These are phyloP conservation scores for Clanis bilineata DNA, from an alignment of 2,888 invertebrate species.

Conservation along the genomic window DNA sequence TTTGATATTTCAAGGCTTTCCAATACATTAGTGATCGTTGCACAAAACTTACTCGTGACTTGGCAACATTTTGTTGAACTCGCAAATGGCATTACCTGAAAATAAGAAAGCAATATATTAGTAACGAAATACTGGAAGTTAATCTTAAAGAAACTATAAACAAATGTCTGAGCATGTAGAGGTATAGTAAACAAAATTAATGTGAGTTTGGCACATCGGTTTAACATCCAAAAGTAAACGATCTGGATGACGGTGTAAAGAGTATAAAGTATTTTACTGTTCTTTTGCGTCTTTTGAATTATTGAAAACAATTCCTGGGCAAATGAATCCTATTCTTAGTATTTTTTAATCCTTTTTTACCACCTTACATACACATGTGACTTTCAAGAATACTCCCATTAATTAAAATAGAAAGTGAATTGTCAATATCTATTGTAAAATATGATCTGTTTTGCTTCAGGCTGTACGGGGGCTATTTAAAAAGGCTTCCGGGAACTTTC, in stretches of 20 bases:
- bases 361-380: no score
- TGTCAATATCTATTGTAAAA: slow-evolving; percentile 27
- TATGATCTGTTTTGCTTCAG: slow-evolving; percentile 34
- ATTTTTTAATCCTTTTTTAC: no score
- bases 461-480: slow-evolving; percentile 29
- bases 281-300: no score
- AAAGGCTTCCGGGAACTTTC: slow-evolving; percentile 44
- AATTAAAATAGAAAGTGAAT: slow-evolving; percentile 7
- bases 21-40: background rate
- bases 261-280: no score
- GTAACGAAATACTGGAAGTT: background rate
- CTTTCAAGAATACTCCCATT: background rate
- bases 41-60: slow-evolving; percentile 6
- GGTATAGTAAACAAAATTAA: no score
- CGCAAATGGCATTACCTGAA: slow-evolving; percentile 2
- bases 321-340: no score
- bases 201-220: no score
- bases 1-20: background rate
- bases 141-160: no score
- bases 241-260: no score
- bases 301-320: no score
- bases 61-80: background rate
- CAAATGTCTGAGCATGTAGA: no score
- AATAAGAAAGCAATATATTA: background rate
- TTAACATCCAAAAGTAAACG: no score